Evolutionary conservation across 1,140 invertebrate species (phyloP).

Genomic region (Aplysia californica): DNA sequence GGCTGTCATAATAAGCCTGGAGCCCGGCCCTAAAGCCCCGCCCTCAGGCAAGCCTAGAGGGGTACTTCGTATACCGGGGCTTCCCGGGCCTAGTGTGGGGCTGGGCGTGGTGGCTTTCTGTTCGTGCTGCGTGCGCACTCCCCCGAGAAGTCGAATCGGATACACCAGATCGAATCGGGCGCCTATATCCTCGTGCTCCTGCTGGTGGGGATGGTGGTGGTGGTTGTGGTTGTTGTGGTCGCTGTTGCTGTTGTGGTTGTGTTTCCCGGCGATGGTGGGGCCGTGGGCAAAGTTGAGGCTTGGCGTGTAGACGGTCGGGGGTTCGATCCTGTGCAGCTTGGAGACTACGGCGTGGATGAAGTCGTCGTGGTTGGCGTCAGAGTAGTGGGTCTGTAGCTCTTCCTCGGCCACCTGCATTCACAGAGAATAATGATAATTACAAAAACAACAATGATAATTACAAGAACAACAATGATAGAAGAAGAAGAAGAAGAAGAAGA

Average conservation of each 20-base stretch:
- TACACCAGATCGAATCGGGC: conserved; percentile 1
- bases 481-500: too few relatives aligned
- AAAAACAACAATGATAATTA: too few relatives aligned
- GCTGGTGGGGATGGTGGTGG: too few relatives aligned
- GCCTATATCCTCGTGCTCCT: background rate
- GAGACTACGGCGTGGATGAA: background rate
- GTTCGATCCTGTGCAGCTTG: background rate
- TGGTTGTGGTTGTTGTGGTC: too few relatives aligned
- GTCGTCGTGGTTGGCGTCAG: background rate
- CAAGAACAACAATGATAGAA: too few relatives aligned
- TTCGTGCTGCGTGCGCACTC: background rate
- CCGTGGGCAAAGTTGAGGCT: background rate
- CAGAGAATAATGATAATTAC: too few relatives aligned
- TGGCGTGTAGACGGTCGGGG: background rate
- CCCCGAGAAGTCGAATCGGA: background rate
- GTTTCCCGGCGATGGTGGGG: background rate
- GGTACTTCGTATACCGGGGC: background rate
- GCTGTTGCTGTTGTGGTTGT: background rate
- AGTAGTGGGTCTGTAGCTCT: background rate
- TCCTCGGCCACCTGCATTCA: background rate
- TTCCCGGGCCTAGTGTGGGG: background rate
- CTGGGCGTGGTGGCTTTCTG: background rate
- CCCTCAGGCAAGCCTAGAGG: background rate
- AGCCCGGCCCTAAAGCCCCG: background rate
- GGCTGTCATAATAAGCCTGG: background rate